These are phyloP conservation scores for Macrostomum cliftonense DNA, from an alignment of 2,888 invertebrate species.

Conservation along the genomic window DNA sequence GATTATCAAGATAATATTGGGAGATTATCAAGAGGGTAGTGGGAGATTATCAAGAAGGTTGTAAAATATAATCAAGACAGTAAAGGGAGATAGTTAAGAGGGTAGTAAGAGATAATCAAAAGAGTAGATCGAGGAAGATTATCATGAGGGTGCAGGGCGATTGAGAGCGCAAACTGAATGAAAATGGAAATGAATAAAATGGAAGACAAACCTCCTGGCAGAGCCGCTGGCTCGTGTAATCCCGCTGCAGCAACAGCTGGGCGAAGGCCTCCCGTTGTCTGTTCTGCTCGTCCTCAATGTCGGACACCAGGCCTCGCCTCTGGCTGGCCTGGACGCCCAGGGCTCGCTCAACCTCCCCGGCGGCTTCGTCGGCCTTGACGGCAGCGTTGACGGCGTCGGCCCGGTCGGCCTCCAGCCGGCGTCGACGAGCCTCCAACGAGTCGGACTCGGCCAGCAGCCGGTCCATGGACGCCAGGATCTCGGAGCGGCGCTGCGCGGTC, in stretches of 20 bases:
- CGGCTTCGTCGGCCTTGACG: neutral
- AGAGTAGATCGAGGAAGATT: no score
- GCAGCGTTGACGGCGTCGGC: neutral
- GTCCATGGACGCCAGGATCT: neutral
- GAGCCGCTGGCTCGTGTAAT: slow-evolving; percentile 26
- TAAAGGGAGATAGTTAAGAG: no score
- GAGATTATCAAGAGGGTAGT: no score
- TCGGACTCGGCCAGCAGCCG: neutral
- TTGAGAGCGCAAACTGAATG: no score
- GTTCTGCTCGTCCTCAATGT: slow-evolving; percentile 19
- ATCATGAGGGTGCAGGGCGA: no score
- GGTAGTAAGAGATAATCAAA: no score
- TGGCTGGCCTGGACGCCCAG: neutral
- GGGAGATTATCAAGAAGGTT: no score
- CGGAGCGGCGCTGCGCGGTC: neutral
- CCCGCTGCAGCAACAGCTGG: slow-evolving; percentile 27
- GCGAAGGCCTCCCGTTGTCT: slow-evolving; percentile 33
- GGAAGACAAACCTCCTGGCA: slow-evolving; percentile 17
- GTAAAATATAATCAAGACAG: no score
- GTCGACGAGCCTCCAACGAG: neutral
- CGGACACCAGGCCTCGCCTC: neutral
- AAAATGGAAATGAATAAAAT: no score
- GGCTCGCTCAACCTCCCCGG: neutral
- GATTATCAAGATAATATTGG: no score
- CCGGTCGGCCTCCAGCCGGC: neutral